Evolutionary conservation across 2,113 vertebrate species (phyloP).

Genomic region (Gymnorhina tibicen): DNA sequence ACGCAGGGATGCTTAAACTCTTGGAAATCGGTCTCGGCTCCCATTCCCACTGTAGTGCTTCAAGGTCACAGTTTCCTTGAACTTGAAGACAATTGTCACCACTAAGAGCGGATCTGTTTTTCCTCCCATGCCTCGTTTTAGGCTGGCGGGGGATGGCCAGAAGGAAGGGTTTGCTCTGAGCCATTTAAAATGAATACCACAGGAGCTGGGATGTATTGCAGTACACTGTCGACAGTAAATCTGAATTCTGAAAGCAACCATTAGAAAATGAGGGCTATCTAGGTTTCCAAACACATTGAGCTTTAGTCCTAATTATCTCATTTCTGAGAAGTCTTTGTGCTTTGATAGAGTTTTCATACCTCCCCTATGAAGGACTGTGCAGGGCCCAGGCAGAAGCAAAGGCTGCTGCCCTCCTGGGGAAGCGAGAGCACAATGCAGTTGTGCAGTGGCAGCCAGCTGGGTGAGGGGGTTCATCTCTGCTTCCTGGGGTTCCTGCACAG

Average conservation of each 20-base stretch:
- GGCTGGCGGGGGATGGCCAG: neutral
- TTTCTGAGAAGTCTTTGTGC: neutral
- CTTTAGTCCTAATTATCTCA: neutral
- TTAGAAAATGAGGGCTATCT: neutral
- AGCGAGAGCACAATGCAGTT: rapidly evolving
- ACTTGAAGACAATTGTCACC: neutral
- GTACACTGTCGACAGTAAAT: neutral
- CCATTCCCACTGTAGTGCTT: neutral
- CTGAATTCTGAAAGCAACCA: neutral
- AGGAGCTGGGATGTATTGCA: neutral
- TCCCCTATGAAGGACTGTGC: neutral
- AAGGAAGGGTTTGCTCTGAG: neutral
- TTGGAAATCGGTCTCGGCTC: neutral
- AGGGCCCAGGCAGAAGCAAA: neutral
- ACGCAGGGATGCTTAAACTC: neutral
- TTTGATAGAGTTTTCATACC: neutral
- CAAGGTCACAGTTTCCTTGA: neutral
- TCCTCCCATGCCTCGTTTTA: neutral
- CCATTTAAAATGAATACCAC: neutral
- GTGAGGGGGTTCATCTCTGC: neutral
- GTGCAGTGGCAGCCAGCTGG: neutral
- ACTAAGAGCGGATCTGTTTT: neutral
- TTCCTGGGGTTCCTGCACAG: neutral
- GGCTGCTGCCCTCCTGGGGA: neutral
- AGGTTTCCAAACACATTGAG: neutral